A percentile compares a stretch with the other conserved stretches of the same genome.
Evolutionary conservation across 2,113 vertebrate species (phyloP).

Genomic region (Paradoxurus hermaphroditus): DNA sequence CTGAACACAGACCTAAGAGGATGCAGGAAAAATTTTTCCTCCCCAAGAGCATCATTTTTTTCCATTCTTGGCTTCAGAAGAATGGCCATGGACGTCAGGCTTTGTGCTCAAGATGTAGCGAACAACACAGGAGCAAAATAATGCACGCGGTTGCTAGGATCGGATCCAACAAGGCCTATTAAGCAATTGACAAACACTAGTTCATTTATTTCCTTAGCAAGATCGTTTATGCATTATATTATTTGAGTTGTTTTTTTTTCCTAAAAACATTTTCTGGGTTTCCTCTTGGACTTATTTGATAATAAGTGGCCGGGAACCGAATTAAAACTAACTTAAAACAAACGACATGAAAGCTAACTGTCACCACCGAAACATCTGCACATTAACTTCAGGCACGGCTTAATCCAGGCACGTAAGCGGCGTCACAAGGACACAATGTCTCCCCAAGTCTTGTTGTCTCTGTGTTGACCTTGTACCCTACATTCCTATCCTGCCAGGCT

Average conservation of each 20-base stretch:
- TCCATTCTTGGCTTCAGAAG: neutral
- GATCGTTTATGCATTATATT: neutral
- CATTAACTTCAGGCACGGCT: neutral
- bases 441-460: neutral
- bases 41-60: neutral
- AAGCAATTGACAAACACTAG: neutral
- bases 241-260: neutral
- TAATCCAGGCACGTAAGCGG: neutral
- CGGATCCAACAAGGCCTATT: neutral
- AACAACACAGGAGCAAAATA: neutral
- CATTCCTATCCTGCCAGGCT: neutral
- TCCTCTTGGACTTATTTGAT: neutral
- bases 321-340: neutral
- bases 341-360: neutral
- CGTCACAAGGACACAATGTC: rapidly evolving
- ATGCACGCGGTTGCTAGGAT: neutral
- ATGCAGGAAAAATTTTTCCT: neutral
- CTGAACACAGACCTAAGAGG: neutral
- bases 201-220: neutral
- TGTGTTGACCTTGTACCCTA: neutral
- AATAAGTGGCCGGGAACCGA: neutral
- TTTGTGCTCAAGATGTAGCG: neutral
- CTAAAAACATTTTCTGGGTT: neutral
- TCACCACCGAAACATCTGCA: neutral
- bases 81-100: neutral